Base-by-base conservation (phyloP, 92 coral and sea anemone genomes). In the Zoanthus gigantus region DNA sequence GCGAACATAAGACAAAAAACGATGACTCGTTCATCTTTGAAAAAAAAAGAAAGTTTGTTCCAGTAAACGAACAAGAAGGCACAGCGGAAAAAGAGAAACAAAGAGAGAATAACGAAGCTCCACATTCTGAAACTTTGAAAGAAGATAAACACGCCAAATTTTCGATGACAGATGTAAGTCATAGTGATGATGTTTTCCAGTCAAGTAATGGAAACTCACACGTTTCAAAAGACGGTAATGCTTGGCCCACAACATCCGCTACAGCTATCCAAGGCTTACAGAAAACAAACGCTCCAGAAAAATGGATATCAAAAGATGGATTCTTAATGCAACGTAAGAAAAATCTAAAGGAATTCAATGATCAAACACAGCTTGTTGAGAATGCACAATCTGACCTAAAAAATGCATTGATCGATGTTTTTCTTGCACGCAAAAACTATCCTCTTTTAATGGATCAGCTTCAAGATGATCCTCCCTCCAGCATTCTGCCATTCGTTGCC, bases 331-430 rank as follows among this genome's bases (percentile, higher is more conserved):
- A 48, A 3, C n/a, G n/a, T 50, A 34, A 47, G 65, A 52, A 8
- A 18, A 7, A 53, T 52, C 11, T 9, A 53, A 11, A 29, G 29
- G 82, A 12, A 11, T 18, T 50, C 52, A 15, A 9, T 28, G 28
- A n/a, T 45, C 17, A 53, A 13, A 13, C 14, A 50, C 65, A 76
- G 53, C n/a, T n/a, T 28, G n/a, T 28, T 15, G 65, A 29, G 12
- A 15, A 18, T 11, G 67, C 32, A 5, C 46, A 76, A 13, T 44
- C 52, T 4, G 66, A 48, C 5, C 61, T 76, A 9, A 76, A 76
- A 45, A 28, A 29, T 30, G 63, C 66, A 52, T 23, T 76, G 34
- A 54, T 76, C n/a, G 82, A 76, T 76, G 82, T 53, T 12, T 76
- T 76, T 23, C 45, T 76, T 10, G 63, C 82, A 53, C 9, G 34